These are phyloP conservation scores for Andrena fulva DNA, from an alignment of 2,888 invertebrate genomes.

Conservation along the genomic window DNA sequence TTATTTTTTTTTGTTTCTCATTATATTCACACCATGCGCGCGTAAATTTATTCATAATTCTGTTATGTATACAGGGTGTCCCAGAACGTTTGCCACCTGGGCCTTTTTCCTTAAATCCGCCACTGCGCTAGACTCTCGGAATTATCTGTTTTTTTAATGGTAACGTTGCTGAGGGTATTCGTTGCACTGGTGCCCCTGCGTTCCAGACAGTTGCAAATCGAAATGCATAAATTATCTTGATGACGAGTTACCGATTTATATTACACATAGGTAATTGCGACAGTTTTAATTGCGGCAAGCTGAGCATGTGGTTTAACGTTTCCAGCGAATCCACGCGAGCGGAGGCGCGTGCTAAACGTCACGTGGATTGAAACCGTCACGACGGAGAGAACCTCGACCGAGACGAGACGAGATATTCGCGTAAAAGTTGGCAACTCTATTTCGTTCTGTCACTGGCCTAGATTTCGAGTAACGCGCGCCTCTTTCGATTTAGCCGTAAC, in stretches of 20 bases:
- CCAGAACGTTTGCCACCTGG: too few species aligned
- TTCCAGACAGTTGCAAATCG: background rate
- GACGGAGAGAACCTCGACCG: conserved; percentile 12
- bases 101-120: too few species aligned
- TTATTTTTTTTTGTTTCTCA: too few species aligned
- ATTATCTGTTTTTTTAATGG: background rate
- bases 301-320: background rate
- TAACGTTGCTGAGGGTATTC: background rate
- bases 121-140: too few species aligned
- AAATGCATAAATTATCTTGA: background rate
- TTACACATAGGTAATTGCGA: background rate
- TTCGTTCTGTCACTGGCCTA: conserved; percentile 29
- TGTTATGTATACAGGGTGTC: too few species aligned
- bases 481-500: background rate
- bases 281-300: background rate
- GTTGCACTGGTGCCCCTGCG: background rate
- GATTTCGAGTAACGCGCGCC: conserved; percentile 9
- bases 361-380: background rate
- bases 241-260: background rate
- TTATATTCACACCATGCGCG: too few species aligned
- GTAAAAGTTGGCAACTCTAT: conserved; percentile 38
- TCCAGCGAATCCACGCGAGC: background rate
- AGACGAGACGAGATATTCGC: conserved; percentile 15
- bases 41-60: too few species aligned
- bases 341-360: background rate